Evolutionary conservation across 2,797 vertebrate genomes (phyloP).

Genomic region (Siniperca scherzeri): DNA sequence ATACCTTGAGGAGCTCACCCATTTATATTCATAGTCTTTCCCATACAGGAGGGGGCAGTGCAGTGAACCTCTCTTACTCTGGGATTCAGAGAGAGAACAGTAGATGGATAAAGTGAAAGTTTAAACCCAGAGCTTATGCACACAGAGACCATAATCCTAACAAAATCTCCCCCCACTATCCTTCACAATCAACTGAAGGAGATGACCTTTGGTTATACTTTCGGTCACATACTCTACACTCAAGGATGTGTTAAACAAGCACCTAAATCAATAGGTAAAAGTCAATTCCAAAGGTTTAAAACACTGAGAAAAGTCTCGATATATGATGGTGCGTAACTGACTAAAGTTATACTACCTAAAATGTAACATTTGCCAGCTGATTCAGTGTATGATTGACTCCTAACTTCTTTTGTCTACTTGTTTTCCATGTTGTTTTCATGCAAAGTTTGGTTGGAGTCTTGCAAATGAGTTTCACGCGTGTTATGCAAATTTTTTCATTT

Average conservation of each 20-base stretch:
- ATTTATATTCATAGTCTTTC: slow-evolving; percentile 81
- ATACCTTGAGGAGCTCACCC: slow-evolving; percentile 75
- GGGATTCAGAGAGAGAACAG: slow-evolving; percentile 67
- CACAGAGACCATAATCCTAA: slow-evolving; percentile 69
- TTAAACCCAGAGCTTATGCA: slow-evolving; percentile 72
- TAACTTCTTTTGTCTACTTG: slow-evolving; percentile 31
- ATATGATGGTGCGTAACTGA: neutral
- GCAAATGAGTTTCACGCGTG: slow-evolving; percentile 68
- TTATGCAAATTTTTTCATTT: slow-evolving; percentile 72
- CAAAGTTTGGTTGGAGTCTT: slow-evolving; percentile 68
- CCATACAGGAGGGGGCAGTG: slow-evolving; percentile 76
- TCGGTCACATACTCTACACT: slow-evolving; percentile 51
- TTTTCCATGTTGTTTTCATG: slow-evolving; percentile 68
- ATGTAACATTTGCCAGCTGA: slow-evolving; percentile 12
- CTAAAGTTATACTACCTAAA: neutral
- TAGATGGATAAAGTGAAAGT: slow-evolving; percentile 76
- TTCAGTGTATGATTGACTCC: slow-evolving; percentile 12
- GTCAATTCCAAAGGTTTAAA: slow-evolving; percentile 51
- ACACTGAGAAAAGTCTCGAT: slow-evolving; percentile 17
- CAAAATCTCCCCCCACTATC: slow-evolving; percentile 66
- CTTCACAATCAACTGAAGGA: slow-evolving; percentile 66
- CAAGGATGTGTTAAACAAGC: slow-evolving; percentile 72
- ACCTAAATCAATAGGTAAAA: slow-evolving; percentile 60
- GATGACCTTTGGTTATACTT: slow-evolving; percentile 63
- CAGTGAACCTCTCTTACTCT: slow-evolving; percentile 73